Evolutionary conservation across 2,113 vertebrate species (phyloP).

Genomic region (Fukomys damarensis): DNA sequence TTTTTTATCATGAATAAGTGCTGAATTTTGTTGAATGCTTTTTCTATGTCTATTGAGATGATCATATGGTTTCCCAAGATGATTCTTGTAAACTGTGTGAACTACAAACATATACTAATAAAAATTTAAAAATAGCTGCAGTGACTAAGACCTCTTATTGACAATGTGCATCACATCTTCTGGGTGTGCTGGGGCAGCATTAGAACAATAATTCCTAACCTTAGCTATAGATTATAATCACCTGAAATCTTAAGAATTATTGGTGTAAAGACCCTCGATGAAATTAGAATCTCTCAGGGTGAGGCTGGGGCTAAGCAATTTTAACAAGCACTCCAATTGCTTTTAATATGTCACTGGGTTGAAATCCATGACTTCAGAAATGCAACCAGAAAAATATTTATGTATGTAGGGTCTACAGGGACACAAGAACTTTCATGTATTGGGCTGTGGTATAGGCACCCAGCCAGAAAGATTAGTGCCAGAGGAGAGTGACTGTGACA

Average conservation of each 20-base stretch:
- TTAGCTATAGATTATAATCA: neutral
- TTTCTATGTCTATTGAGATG: no score
- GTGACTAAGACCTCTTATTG: neutral
- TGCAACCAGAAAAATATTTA: neutral
- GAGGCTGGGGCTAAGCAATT: neutral
- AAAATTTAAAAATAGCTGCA: no score
- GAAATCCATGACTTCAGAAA: neutral
- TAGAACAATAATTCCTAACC: neutral
- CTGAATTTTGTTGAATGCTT: no score
- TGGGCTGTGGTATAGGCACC: neutral
- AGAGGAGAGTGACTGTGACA: neutral
- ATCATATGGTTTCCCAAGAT: no score
- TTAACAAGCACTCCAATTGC: neutral
- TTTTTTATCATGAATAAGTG: no score
- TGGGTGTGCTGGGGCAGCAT: neutral
- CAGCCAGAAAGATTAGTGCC: neutral
- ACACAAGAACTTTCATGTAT: neutral
- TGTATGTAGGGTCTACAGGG: neutral
- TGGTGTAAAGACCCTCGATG: neutral
- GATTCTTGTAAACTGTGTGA: no score
- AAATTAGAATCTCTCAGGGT: neutral
- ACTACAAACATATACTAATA: no score
- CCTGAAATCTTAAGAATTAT: neutral
- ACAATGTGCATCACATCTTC: neutral
- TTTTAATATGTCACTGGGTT: neutral